Evolutionary conservation across 2,113 vertebrate species (phyloP).

Genomic region (Noturus placidus): DNA sequence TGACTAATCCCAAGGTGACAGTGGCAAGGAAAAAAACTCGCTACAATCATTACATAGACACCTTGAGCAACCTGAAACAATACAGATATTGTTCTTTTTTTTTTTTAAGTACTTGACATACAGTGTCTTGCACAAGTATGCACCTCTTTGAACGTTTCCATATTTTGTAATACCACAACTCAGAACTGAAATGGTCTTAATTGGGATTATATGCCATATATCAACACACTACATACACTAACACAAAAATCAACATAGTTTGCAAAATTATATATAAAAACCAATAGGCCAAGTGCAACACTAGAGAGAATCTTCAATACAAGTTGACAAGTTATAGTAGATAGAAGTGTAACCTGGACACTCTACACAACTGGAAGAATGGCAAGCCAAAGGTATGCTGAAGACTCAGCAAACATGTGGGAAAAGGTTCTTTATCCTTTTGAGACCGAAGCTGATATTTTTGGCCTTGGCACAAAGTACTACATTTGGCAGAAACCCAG

Average conservation of each 20-base stretch:
- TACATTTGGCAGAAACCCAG: not conserved
- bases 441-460: not conserved
- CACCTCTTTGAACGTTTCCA: not conserved
- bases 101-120: not conserved
- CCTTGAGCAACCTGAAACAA: not conserved
- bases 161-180: not conserved
- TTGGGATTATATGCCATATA: not conserved
- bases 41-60: too few relatives aligned
- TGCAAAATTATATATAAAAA: not conserved
- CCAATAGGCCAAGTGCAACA: not conserved
- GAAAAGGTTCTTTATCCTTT: not conserved
- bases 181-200: not conserved
- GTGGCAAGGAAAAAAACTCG: not conserved
- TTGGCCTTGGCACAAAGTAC: not conserved
- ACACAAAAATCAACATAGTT: not conserved
- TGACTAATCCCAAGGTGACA: not conserved
- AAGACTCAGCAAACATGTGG: not conserved
- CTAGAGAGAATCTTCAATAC: not conserved
- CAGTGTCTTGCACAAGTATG: not conserved
- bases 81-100: not conserved
- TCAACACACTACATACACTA: not conserved
- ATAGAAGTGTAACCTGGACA: not conserved
- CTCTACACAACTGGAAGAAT: not conserved
- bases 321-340: too few relatives aligned
- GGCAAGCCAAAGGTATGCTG: not conserved